Conservation (phyloP, 2,797 vertebrate species). For the Tachyglossus aculeatus region DNA sequence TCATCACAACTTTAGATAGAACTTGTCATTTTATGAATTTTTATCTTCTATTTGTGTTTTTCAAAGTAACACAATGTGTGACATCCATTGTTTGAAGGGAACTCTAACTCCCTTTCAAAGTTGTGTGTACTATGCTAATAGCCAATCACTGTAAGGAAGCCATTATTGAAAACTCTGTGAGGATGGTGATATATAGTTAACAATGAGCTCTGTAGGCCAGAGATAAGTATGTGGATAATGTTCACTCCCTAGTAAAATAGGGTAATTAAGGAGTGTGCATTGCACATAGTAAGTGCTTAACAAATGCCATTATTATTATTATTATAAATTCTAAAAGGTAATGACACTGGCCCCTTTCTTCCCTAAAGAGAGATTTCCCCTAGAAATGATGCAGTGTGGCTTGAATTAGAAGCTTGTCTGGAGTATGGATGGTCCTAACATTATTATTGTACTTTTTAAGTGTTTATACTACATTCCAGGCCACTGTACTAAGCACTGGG, state of each 20-base stretch:
- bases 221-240: constrained; percentile 45
- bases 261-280: constrained; percentile 23
- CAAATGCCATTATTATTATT: not conserved
- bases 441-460: too few species aligned
- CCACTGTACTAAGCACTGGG: too few species aligned
- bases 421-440: too few species aligned
- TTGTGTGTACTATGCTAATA: constrained; percentile 49
- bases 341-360: too few species aligned
- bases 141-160: constrained; percentile 50
- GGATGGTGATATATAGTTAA: constrained; percentile 35
- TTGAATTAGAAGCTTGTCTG: too few species aligned
- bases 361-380: too few species aligned
- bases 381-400: too few species aligned
- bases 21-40: too few species aligned
- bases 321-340: too few species aligned
- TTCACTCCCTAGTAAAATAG: constrained; percentile 46
- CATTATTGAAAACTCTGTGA: constrained; percentile 33
- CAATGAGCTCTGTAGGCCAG: constrained; percentile 12
- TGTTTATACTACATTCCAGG: too few species aligned
- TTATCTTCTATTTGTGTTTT: constrained; percentile 48
- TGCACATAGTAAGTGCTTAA: too few species aligned
- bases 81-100: constrained; percentile 1
- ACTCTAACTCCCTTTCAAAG: constrained; percentile 40
- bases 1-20: too few species aligned
- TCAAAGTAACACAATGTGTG: constrained; percentile 5